Base-by-base conservation (phyloP, 2,113 vertebrate genomes). In the Zosterops japonicus region DNA sequence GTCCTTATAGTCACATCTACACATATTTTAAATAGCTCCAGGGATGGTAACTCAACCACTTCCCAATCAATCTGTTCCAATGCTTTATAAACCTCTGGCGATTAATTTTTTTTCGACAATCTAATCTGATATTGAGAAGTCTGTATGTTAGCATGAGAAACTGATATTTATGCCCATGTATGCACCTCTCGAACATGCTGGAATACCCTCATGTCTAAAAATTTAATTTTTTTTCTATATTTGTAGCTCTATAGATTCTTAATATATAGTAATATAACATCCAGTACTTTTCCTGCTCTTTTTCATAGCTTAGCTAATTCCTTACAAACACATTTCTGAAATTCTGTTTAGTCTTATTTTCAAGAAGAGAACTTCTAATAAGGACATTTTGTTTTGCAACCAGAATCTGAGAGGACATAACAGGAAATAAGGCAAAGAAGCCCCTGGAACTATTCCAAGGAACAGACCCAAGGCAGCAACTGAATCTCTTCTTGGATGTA, bases 101-200 rank as follows among this genome's bases (percentile, higher is more conserved):
- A 68, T 7, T 1, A 39, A 18, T 1, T 8, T 53, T 35, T 83
- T 68, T 61, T 25, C 29, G 41, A 22, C 19, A 35, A 11, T 31
- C 20, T 31, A 41, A 35, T 23, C 29, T 76, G 29, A 41, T 61
- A 27, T 35, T 69, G 29, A 75, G 65, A 70, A 50, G 6, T 3
- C 6, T 11, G 4, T 33, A 18, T 33, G 2, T 64, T 41, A 49
- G 25, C 9, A 19, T 33, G 13, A 59, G 12, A 33, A 74, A 59
- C 10, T n/a, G n/a, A 31, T 49, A 12, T 29, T 79, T 52, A 56
- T 65, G 6, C 27, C 46, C 18, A 13, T 0, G 0, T 24, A 12
- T 5, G 4, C 16, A 52, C 15, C 35, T 20, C 23, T 24, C 22
- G 31, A 64, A 55, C 11, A 5, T 42, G 20, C 12, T 74, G n/a